Evolutionary conservation across 2,113 vertebrate species (phyloP).

Genomic region (Harpagus bidentatus): DNA sequence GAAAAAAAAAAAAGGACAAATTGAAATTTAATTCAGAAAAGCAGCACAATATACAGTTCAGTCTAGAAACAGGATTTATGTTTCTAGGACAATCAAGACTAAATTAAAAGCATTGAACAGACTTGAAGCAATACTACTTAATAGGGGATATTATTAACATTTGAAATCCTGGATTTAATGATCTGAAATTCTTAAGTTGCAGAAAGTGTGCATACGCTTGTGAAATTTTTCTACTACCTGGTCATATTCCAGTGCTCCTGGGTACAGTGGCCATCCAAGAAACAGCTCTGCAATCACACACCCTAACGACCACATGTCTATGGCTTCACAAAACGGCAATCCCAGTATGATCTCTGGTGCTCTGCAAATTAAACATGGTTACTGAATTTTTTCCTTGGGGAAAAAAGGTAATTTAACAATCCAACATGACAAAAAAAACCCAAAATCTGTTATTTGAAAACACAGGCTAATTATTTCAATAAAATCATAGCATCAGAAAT

Average conservation of each 20-base stretch:
- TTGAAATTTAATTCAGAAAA: background rate
- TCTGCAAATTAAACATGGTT: slow-evolving; percentile 76
- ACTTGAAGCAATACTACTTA: background rate
- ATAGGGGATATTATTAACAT: background rate
- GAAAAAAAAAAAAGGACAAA: background rate
- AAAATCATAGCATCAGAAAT: background rate
- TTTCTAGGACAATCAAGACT: background rate
- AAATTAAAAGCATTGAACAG: background rate
- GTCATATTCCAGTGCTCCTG: slow-evolving; percentile 97
- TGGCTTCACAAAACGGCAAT: slow-evolving; percentile 99
- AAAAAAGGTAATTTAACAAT: slow-evolving; percentile 31
- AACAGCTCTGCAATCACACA: slow-evolving; percentile 99
- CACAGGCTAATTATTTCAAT: background rate
- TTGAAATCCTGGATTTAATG: background rate
- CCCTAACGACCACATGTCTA: slow-evolving; percentile 99
- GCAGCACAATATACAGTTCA: background rate
- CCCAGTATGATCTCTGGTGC: slow-evolving; percentile 99
- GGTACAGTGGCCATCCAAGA: slow-evolving; percentile 98
- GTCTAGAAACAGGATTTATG: background rate
- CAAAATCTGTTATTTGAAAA: background rate
- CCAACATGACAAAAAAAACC: background rate
- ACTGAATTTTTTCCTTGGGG: background rate
- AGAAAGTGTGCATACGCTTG: background rate
- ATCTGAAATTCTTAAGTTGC: background rate
- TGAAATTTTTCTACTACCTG: slow-evolving; percentile 82